A percentile compares a stretch with the other conserved stretches of the same genome.
These are phyloP conservation scores for Aphidius gifuensis DNA, from an alignment of 1,140 invertebrate species.

Conservation along the genomic window DNA sequence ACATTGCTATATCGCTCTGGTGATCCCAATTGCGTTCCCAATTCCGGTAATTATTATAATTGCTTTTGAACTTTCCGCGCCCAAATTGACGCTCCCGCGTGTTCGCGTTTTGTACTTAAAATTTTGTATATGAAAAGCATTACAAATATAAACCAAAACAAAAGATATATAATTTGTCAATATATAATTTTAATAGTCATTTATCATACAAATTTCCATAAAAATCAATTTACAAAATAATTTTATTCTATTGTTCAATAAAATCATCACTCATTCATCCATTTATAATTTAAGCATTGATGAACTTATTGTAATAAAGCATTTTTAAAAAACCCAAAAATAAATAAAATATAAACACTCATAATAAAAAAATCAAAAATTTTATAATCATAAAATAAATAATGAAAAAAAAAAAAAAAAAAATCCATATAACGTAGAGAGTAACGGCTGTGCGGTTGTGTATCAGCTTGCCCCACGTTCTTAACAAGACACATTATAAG, in stretches of 20 bases:
- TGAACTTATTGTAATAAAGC: too few species aligned
- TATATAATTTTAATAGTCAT: not conserved
- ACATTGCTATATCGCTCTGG: conserved; percentile 32
- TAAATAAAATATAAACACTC: not conserved
- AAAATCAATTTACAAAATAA: too few species aligned
- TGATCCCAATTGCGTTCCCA: conserved; percentile 39
- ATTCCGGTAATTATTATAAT: conserved; percentile 53
- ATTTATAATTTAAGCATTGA: too few species aligned
- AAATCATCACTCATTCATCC: not conserved
- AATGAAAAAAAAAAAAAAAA: not conserved
- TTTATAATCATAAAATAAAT: not conserved
- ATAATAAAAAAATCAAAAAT: conserved; percentile 1
- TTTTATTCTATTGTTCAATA: not conserved
- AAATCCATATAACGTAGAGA: too few species aligned
- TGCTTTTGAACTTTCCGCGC: conserved; percentile 34
- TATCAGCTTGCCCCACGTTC: conserved; percentile 30
- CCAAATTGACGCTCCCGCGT: conserved; percentile 32
- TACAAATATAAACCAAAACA: not conserved
- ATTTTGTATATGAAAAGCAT: conserved; percentile 9
- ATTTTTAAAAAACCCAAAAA: not conserved
- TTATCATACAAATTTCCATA: not conserved
- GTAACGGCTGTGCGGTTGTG: conserved; percentile 11
- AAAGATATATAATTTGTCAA: conserved; percentile 8
- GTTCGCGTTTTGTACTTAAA: not conserved
- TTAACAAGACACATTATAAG: conserved; percentile 45